phyloP scores from a whole-genome alignment of 2,888 invertebrate species.

The Melangyna quadrimaculata region DNA sequence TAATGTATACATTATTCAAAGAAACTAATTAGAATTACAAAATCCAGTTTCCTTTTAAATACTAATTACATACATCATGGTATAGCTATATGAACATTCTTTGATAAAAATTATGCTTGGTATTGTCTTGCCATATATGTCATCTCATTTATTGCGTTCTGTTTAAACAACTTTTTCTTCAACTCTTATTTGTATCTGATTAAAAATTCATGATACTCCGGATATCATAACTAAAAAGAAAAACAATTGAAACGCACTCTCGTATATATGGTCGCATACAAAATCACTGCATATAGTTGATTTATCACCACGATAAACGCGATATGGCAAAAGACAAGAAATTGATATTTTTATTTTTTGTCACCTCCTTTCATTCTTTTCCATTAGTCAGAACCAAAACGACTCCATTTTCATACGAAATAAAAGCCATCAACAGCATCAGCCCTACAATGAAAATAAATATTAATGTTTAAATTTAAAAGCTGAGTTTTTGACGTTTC shows the following conservation, averaged over 20 bases:
- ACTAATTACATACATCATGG: no score
- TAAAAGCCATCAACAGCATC: not conserved
- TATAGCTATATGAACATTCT: no score
- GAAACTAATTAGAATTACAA: no score
- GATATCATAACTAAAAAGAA: not conserved
- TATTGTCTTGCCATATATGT: no score
- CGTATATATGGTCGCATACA: not conserved
- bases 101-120: no score
- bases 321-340: slow-evolving; percentile 2
- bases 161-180: not conserved
- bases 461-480: slow-evolving; percentile 27
- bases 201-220: not conserved
- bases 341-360: not conserved
- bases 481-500: slow-evolving; percentile 12
- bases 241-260: not conserved
- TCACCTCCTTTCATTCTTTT: slow-evolving; percentile 21
- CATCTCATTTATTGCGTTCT: not conserved
- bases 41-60: no score
- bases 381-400: not conserved
- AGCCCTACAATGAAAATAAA: slow-evolving; percentile 1
- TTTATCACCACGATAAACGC: slow-evolving; percentile 18
- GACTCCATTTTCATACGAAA: not conserved
- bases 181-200: not conserved
- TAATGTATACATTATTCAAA: no score
- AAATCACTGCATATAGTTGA: slow-evolving; percentile 35